phyloP scores from a whole-genome alignment of 2,113 vertebrate species.

The Varanus komodoensis region DNA sequence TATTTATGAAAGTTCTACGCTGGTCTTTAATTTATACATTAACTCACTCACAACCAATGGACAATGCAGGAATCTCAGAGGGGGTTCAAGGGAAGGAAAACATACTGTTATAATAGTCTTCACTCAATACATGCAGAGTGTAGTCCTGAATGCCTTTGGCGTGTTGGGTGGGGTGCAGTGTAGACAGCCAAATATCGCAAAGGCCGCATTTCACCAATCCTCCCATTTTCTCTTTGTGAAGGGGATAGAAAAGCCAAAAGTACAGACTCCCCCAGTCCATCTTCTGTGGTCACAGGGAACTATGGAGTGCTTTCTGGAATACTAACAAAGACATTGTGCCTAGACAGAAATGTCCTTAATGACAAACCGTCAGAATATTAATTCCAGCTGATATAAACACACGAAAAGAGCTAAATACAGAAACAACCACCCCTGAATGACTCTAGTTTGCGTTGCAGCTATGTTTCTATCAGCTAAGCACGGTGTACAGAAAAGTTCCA shows the following conservation, averaged over 20 bases:
- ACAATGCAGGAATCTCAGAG: background rate
- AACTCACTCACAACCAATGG: background rate
- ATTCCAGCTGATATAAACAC: background rate
- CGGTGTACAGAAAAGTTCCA: background rate
- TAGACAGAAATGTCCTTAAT: slow-evolving; percentile 1
- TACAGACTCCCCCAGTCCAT: background rate
- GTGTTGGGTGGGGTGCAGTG: background rate
- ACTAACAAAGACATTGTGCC: background rate
- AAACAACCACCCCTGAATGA: background rate
- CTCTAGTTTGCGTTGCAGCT: background rate
- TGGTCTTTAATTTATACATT: slow-evolving; percentile 34
- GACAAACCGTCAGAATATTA: background rate
- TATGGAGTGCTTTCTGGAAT: slow-evolving; percentile 6
- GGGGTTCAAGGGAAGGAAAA: background rate
- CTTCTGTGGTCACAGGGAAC: background rate
- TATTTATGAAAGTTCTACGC: slow-evolving; percentile 26
- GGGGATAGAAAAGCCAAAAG: background rate
- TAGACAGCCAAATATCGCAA: background rate
- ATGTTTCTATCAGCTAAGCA: background rate
- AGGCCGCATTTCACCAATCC: background rate
- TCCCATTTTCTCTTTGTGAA: background rate
- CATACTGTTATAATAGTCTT: background rate
- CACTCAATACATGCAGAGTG: background rate
- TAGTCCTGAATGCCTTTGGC: background rate
- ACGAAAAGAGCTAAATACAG: background rate